phyloP scores from a whole-genome alignment of 2,113 vertebrate genomes.

The Patagioenas fasciata region DNA sequence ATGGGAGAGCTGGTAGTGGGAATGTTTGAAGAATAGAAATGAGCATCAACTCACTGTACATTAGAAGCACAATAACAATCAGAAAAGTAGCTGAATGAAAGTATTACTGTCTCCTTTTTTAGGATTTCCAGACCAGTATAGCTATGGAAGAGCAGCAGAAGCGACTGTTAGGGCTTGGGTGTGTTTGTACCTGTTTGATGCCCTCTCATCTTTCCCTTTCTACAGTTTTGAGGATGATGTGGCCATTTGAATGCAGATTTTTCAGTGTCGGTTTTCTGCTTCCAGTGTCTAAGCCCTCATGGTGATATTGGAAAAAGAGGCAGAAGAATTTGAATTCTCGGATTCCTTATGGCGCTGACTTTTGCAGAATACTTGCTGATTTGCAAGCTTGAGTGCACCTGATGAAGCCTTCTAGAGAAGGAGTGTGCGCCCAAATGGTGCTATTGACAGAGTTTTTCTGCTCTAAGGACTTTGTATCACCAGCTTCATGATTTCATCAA shows the following conservation, averaged over 20 bases:
- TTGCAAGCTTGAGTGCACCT: not conserved
- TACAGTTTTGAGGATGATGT: not conserved
- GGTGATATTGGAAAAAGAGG: not conserved
- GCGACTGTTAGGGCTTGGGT: not conserved
- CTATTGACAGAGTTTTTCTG: not conserved
- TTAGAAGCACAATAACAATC: not conserved
- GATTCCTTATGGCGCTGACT: not conserved
- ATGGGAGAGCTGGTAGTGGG: not conserved
- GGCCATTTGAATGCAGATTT: not conserved
- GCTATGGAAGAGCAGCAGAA: not conserved
- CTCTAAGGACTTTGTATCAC: not conserved
- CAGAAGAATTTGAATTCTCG: not conserved
- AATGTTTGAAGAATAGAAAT: not conserved
- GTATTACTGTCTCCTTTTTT: not conserved
- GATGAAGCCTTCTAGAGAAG: not conserved
- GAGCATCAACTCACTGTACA: not conserved
- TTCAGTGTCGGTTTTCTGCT: not conserved
- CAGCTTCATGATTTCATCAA: not conserved
- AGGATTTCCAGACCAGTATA: not conserved
- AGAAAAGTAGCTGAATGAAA: not conserved
- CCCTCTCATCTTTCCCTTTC: not conserved
- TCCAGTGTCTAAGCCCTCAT: not conserved
- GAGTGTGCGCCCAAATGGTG: not conserved
- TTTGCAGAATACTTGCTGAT: not conserved
- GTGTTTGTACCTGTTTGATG: not conserved